Percentiles rank a stretch among this genome's conserved stretches.
Evolutionary conservation across 2,113 vertebrate species (phyloP).

Genomic region (Morone chrysops): DNA sequence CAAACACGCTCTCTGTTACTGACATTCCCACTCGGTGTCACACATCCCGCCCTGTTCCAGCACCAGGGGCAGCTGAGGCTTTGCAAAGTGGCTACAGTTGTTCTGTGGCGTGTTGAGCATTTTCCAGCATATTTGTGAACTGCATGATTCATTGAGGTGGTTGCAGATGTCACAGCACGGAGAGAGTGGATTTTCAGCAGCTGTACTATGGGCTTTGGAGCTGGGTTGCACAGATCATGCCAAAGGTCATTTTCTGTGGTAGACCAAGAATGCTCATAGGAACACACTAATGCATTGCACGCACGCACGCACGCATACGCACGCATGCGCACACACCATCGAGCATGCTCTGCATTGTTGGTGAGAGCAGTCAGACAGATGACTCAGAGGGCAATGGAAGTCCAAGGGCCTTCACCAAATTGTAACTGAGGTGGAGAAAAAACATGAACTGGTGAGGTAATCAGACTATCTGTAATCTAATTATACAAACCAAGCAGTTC

Average conservation of each 20-base stretch:
- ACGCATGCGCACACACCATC: neutral
- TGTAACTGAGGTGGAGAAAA: constrained; percentile 50
- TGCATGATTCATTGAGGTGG: constrained; percentile 59
- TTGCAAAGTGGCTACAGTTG: constrained; percentile 39
- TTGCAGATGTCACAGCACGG: constrained; percentile 28
- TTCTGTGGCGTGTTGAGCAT: constrained; percentile 16
- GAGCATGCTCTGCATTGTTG: constrained; percentile 16
- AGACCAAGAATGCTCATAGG: neutral
- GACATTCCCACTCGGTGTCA: constrained; percentile 46
- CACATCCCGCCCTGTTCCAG: constrained; percentile 5
- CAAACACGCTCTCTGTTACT: constrained; percentile 34
- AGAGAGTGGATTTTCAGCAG: constrained; percentile 15
- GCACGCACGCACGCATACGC: neutral
- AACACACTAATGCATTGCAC: neutral
- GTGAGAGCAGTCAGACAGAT: constrained; percentile 41
- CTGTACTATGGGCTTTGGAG: constrained; percentile 23
- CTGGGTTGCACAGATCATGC: constrained; percentile 11
- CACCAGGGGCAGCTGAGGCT: constrained; percentile 37
- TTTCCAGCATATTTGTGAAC: constrained; percentile 30
- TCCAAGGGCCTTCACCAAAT: constrained; percentile 26
- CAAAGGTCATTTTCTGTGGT: constrained; percentile 30
- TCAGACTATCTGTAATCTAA: constrained; percentile 43
- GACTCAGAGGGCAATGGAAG: constrained; percentile 56
- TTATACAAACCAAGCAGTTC: constrained; percentile 36
- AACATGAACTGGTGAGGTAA: constrained; percentile 36